These are phyloP conservation scores for Pyrgus malvae DNA, from an alignment of 2,888 invertebrate genomes.

Conservation along the genomic window DNA sequence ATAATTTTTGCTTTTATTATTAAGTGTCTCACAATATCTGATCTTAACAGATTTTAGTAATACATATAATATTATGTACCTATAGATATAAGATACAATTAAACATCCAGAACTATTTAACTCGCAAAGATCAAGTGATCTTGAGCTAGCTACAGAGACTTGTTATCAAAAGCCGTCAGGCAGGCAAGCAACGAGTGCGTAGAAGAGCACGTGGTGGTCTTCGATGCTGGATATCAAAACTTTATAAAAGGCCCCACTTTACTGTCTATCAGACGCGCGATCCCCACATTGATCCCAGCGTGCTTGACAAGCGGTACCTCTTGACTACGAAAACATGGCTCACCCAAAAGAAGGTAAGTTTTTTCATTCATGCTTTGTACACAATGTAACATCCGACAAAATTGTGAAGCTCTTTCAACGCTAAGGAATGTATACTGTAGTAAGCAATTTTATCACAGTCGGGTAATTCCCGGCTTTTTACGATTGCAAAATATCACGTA, in stretches of 20 bases:
- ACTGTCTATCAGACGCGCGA: slow-evolving; percentile 53
- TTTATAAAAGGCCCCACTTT: slow-evolving; percentile 68
- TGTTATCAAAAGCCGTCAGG: slow-evolving; percentile 62
- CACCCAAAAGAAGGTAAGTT: slow-evolving; percentile 70
- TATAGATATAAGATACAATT: too few species aligned
- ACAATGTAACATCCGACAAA: slow-evolving; percentile 37
- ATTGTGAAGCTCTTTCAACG: slow-evolving; percentile 25
- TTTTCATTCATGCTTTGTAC: slow-evolving; percentile 39
- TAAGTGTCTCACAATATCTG: too few species aligned
- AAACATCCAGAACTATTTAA: too few species aligned
- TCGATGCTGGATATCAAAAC: slow-evolving; percentile 52
- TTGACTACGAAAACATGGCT: slow-evolving; percentile 53
- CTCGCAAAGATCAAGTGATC: slow-evolving; percentile 41
- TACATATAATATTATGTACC: too few species aligned
- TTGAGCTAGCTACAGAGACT: slow-evolving; percentile 38
- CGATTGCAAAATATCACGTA: slow-evolving; percentile 16
- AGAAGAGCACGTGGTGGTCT: slow-evolving; percentile 62
- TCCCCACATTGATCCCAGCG: slow-evolving; percentile 45
- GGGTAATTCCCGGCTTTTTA: slow-evolving; percentile 34
- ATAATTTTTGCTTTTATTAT: too few species aligned
- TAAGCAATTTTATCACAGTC: slow-evolving; percentile 18
- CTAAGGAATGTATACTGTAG: background rate
- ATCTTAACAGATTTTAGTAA: too few species aligned
- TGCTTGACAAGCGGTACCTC: slow-evolving; percentile 36
- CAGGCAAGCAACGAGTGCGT: slow-evolving; percentile 44